Base-by-base conservation (phyloP, 2,797 vertebrate species). In the Labeo calbasu region DNA sequence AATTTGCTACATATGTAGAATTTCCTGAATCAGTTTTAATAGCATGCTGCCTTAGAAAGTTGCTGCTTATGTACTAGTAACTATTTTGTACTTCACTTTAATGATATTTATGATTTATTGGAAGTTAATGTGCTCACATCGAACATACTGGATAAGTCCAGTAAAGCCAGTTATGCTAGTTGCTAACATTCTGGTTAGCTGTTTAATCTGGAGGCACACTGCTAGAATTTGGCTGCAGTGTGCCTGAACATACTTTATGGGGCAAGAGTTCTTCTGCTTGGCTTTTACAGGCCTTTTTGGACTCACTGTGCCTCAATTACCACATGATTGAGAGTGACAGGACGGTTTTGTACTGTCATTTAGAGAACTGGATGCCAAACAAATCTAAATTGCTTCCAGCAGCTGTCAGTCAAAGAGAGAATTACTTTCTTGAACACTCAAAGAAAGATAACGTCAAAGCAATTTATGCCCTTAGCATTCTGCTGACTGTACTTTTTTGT, bases 281-380 rank as follows among this genome's bases (percentile, higher is more conserved):
- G 81, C 78, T 86, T 88, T 90, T 87, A 84, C 46, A 82, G 59
- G 79, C 80, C 75, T 79, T 79, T 61, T 79, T 40, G 28, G 61
- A 73, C 76, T 50, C 86, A 86, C 80, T 83, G 87, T 84, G 65
- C 83, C 84, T 13, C 53, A 84, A 21, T 87, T 81, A 77, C 88
- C n/a, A 3, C 77, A 84, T 75, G 69, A 70, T 72, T 84, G 73
- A 59, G 79, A 82, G 71, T 43, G 57, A 61, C 79, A 82, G 76
- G 78, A 79, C 57, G 59, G 75, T 72, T 55, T 53, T 86, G 66
- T 82, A 68, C 65, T 70, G 75, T 86, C 48, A 72, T 57, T 85
- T 72, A 70, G 70, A 69, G 77, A 79, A 51, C 43, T 71, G 23
- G 28, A 73, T 14, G 61, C 53, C 68, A 76, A 80, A 77, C 23